Evolutionary conservation across 2,113 vertebrate genomes (phyloP), one percentile per base, ranked within the genome.

Genomic region (Progne subis): DNA sequence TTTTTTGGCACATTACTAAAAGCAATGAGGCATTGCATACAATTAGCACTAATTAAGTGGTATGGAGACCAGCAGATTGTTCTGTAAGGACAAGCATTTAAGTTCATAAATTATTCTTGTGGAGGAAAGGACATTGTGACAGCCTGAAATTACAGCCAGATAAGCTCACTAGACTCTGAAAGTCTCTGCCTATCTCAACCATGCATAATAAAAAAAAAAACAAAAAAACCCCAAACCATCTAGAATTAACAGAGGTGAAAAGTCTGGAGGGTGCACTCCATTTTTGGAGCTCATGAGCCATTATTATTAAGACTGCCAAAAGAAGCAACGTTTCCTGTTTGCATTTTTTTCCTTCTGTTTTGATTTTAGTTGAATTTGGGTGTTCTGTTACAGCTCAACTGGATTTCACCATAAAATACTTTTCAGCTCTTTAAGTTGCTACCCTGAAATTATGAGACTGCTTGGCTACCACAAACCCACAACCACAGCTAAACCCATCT

Each of bases 341-440:
- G 65, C 69, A 43, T 75, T 86, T 88, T 88, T 94, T 47, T 82
- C 12, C 23, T 88, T 82, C 52, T 72, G 53, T 90, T 96, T 94
- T 90, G 41, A 70, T 86, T 95, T 72, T 92, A 76, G 61, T 83
- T 78, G 43, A 92, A 78, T 63, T 88, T 2, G 4, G 25, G 39
- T 83, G 82, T 95, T 64, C 64, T 68, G 43, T 91, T 94, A 94
- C 72, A 70, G 61, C 49, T 91, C 69, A 86, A 13, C 18, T 81
- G 26, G 39, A 43, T 86, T 74, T 29, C 72, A 59, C 52, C 43
- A 89, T 67, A 70, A 89, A 91, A 89, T 44, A 75, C 16, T 78
- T 86, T n/a, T 50, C 23, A 14, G 25, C n/a, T 81, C 37, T 71
- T 12, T 14, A 55, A 86, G 32, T 5, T 74, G 34, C 39, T 78